Evolutionary conservation across 35 echinoderm and acorn worm genomes (phyloP).

Genomic region (Ophiothrix spiculata): DNA sequence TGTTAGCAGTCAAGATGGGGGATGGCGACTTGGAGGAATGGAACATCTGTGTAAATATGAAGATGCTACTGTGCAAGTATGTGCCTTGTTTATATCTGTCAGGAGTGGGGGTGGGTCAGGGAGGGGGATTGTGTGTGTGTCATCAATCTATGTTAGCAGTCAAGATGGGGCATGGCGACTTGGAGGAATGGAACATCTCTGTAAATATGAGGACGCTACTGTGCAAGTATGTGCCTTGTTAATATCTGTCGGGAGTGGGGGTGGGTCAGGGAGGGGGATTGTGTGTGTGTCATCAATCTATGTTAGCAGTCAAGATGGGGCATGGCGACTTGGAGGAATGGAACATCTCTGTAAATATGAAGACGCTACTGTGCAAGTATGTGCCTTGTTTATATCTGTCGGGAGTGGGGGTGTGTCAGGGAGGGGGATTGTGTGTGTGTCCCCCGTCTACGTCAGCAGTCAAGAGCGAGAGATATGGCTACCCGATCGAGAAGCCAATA

Average conservation of each 20-base stretch:
- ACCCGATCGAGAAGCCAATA: no score
- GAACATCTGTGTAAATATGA: constrained; percentile 98
- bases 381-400: no score
- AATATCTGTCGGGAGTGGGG: no score
- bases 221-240: background rate
- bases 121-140: no score
- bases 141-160: constrained; percentile 82
- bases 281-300: constrained; percentile 94
- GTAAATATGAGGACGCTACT: no score
- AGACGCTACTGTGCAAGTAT: constrained; percentile 86
- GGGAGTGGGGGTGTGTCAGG: no score
- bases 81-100: no score
- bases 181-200: constrained; percentile 94
- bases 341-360: constrained; percentile 99
- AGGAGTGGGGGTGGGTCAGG: no score
- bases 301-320: constrained; percentile 92
- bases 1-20: constrained; percentile 89
- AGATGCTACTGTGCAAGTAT: constrained; percentile 86
- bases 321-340: constrained; percentile 91
- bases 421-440: no score
- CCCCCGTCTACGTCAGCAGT: no score
- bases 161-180: constrained; percentile 93
- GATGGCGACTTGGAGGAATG: constrained; percentile 95
- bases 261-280: no score
- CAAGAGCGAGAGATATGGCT: no score